These are phyloP conservation scores for Gouania willdenowi DNA, from an alignment of 2,797 vertebrate genomes.

Conservation along the genomic window DNA sequence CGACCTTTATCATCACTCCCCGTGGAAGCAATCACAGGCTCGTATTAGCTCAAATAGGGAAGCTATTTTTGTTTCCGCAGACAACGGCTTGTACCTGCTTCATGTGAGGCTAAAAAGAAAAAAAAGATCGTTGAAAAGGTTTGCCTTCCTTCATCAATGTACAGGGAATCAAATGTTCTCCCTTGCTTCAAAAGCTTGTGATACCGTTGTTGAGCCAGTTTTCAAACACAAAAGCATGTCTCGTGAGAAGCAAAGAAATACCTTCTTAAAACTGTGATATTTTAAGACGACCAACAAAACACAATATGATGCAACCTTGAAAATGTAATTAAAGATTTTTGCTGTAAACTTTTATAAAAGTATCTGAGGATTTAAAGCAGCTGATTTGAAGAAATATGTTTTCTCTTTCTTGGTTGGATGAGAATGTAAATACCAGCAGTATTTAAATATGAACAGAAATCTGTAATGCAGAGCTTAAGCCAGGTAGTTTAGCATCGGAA, in stretches of 20 bases:
- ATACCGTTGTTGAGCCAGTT: conserved; percentile 36
- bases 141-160: conserved; percentile 20
- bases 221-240: conserved; percentile 30
- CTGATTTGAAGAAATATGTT: not conserved
- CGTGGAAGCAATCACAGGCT: conserved; percentile 52
- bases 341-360: not conserved
- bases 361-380: not conserved
- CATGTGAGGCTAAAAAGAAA: conserved; percentile 23
- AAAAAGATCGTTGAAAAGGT: conserved; percentile 36
- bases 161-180: conserved; percentile 51
- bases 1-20: conserved; percentile 12
- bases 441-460: no score
- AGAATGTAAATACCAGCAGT: no score
- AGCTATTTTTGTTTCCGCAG: conserved; percentile 35
- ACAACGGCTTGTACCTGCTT: conserved; percentile 16
- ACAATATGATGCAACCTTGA: conserved; percentile 4
- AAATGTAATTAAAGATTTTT: not conserved
- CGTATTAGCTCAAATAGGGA: conserved; percentile 6
- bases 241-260: conserved; percentile 14
- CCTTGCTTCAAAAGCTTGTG: conserved; percentile 32
- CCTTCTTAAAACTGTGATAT: conserved; percentile 16
- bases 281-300: conserved; percentile 32
- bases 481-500: no score
- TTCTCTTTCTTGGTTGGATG: no score
- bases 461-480: no score